Conservation (phyloP, 2,797 vertebrate genomes). For the Platyrinchus mystaceus region DNA sequence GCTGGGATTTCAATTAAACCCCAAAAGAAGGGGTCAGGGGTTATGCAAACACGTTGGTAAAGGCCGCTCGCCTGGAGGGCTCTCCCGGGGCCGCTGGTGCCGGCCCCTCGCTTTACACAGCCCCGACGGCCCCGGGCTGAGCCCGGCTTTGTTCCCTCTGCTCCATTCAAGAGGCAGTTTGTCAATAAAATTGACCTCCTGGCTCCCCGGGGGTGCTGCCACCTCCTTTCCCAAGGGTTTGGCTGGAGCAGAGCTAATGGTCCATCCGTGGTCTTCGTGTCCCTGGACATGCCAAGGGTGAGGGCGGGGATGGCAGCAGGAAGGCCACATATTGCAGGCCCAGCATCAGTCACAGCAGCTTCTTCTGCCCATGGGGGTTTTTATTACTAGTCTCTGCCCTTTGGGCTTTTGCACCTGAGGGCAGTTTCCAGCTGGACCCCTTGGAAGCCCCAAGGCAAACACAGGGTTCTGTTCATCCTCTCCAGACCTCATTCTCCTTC, state of each 20-base stretch:
- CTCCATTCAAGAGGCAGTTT: conserved; percentile 44
- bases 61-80: conserved; percentile 59
- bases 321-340: neutral
- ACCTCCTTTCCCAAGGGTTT: neutral
- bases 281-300: neutral
- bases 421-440: neutral
- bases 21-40: conserved; percentile 55
- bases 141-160: neutral
- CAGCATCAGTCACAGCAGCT: accelerated
- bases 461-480: accelerated
- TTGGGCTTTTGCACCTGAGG: neutral
- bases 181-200: conserved; percentile 54
- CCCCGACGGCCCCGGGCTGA: neutral
- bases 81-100: neutral
- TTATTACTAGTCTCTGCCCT: neutral
- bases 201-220: neutral
- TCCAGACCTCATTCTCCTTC: neutral
- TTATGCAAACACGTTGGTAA: conserved; percentile 55
- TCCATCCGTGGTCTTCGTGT: accelerated
- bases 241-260: accelerated
- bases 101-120: conserved; percentile 41
- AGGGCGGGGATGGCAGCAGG: neutral
- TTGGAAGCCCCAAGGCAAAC: accelerated
- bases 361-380: accelerated
- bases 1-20: conserved; percentile 58